Base-by-base conservation (phyloP, 30 jellyfish, hydroid and myxozoan species). In the Hydractinia echinata region DNA sequence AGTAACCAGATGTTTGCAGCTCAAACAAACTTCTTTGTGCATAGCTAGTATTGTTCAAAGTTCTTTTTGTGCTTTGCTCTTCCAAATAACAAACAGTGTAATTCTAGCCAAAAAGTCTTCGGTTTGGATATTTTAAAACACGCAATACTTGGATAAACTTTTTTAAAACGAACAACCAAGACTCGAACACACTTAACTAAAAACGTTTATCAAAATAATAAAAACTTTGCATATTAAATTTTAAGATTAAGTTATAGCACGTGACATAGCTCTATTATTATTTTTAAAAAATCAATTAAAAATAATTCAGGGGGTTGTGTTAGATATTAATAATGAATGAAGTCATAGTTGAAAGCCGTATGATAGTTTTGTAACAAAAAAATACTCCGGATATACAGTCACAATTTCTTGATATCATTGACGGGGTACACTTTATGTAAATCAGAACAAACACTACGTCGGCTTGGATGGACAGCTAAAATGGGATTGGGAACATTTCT, bases 341-440 rank as follows among this genome's bases (percentile, higher is more conserved):
- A 64, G 74, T n/a, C 9, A 64, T 13, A 64, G 74, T 51, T 44
- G 74, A 44, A 13, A 64, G 74, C 19, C 39, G 74, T n/a, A 64
- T n/a, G 39, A 64, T 44, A 64, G 51, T 64, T 64, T 64, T 44
- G 19, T 51, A 64, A n/a, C 39, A 64, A 51, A 51, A 64, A 51
- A 64, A 51, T 64, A 51, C 39, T n/a, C 74, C 74, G 74, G 74
- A 64, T 64, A 51, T 51, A 64, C 44, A 64, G 74, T 64, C 74
- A 64, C 74, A 64, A 64, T 6, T 64, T 64, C 39, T 64, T 64
- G 19, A 7, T 64, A 6, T 64, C 16, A n/a, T 51, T 64, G 74
- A 64, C 74, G 74, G 74, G 74, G 16, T 64, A 7, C 19, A 11
- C 15, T 58, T 13, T 64, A n/a, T 0, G 19, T 64, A 64, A 4